A percentile compares a stretch with the other conserved stretches of the same genome.
These are phyloP conservation scores for Picathartes gymnocephalus DNA, from an alignment of 2,113 vertebrate genomes.

Conservation along the genomic window DNA sequence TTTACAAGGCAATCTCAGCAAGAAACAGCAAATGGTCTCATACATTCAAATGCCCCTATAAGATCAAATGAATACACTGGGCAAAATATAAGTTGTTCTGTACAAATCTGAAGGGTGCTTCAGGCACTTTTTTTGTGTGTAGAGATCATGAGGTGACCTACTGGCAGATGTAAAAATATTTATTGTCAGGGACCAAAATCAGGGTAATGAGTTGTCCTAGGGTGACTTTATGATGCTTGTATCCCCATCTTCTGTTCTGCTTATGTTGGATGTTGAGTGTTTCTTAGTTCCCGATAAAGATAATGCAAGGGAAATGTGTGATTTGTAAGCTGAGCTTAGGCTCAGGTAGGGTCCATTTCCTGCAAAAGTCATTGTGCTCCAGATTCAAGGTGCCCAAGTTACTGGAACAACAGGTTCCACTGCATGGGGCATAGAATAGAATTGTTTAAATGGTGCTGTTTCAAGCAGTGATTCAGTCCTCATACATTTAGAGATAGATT, in stretches of 20 bases:
- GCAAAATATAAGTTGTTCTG: background rate
- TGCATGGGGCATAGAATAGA: background rate
- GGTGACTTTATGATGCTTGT: too few relatives aligned
- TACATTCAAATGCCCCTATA: background rate
- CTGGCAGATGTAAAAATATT: background rate
- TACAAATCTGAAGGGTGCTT: background rate
- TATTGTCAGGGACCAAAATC: background rate
- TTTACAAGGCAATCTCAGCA: slow-evolving; percentile 42
- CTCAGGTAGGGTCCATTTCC: background rate
- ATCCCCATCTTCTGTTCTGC: too few relatives aligned
- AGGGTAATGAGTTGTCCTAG: background rate
- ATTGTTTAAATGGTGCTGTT: background rate
- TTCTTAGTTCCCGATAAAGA: background rate
- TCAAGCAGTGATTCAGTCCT: background rate
- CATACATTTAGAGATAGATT: background rate
- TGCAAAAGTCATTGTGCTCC: background rate
- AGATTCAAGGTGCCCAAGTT: background rate
- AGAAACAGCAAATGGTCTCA: slow-evolving; percentile 4
- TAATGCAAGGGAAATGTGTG: background rate
- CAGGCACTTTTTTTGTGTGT: background rate
- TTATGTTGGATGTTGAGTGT: too few relatives aligned
- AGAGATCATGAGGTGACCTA: background rate
- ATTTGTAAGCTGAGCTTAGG: background rate
- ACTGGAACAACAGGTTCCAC: background rate
- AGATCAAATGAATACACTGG: background rate